These are phyloP conservation scores for Tiliacea citrago DNA, from an alignment of 2,888 invertebrate genomes.

Conservation along the genomic window DNA sequence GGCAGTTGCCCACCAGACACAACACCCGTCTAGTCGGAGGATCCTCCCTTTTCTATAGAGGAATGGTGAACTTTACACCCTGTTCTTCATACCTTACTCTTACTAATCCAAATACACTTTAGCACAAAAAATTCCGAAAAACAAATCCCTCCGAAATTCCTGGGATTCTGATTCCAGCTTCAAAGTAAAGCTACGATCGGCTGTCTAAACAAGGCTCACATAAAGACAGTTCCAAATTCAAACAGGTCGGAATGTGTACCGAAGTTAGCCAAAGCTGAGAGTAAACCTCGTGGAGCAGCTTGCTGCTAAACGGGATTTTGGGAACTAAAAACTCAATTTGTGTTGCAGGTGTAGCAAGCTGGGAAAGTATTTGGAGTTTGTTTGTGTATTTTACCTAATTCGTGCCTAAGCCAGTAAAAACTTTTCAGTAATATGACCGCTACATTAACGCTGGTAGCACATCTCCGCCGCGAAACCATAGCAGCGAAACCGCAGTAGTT, in stretches of 20 bases:
- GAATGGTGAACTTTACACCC: no score
- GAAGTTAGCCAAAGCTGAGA: constrained; percentile 42
- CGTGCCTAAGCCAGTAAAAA: not conserved
- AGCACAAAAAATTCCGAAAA: constrained; percentile 7
- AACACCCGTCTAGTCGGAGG: no score
- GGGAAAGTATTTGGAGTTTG: constrained; percentile 14
- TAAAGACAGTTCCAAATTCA: constrained; percentile 57
- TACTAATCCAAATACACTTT: constrained; percentile 9
- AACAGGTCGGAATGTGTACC: constrained; percentile 48
- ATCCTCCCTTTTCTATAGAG: no score
- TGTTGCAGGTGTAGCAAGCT: constrained; percentile 15
- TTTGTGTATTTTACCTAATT: constrained; percentile 1
- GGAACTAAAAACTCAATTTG: constrained; percentile 54
- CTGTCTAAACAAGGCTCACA: constrained; percentile 39
- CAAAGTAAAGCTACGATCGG: constrained; percentile 30
- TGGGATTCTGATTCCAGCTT: constrained; percentile 8
- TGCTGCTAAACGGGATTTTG: constrained; percentile 25
- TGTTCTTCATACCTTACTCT: not conserved
- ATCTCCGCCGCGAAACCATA: no score
- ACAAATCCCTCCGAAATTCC: constrained; percentile 3
- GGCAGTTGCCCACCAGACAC: no score
- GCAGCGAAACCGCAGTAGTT: no score
- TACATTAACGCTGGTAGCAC: no score
- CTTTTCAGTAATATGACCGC: not conserved
- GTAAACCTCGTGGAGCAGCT: constrained; percentile 45